Conservation (phyloP, 2,797 vertebrate genomes). For the Allenopithecus nigroviridis region DNA sequence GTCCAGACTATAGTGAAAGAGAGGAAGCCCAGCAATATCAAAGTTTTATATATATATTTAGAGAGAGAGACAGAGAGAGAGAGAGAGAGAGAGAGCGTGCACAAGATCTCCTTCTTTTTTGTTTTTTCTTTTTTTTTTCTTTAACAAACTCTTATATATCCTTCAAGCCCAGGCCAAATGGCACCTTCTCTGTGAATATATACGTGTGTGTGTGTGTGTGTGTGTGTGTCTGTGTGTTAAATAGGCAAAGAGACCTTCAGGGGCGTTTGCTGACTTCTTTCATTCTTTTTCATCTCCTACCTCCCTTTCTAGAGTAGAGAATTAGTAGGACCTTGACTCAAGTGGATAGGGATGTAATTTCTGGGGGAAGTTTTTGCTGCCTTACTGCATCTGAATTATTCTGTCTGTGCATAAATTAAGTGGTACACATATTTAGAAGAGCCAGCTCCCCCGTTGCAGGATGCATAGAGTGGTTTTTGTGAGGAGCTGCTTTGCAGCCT, state of each 20-base stretch:
- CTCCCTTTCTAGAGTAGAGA: neutral
- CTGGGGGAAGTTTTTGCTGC: neutral
- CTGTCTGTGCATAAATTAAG: neutral
- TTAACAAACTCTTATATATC: too few species aligned
- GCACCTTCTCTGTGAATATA: too few species aligned
- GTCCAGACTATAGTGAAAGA: neutral
- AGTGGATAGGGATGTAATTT: fast-evolving
- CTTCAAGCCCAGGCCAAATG: too few species aligned
- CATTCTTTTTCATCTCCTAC: neutral
- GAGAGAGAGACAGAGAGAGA: fast-evolving
- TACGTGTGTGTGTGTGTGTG: too few species aligned
- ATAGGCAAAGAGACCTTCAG: neutral
- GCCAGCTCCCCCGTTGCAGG: neutral
- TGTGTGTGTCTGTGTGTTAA: neutral
- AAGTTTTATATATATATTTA: too few species aligned
- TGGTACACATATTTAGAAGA: neutral
- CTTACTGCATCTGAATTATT: neutral
- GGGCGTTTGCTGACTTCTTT: neutral
- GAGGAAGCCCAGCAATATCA: neutral
- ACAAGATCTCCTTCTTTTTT: too few species aligned
- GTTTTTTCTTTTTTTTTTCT: too few species aligned
- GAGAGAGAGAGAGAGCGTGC: fast-evolving
- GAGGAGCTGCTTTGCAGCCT: neutral
- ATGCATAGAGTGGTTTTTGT: fast-evolving
- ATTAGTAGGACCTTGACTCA: neutral